Evolutionary conservation across 2,113 vertebrate genomes (phyloP).

Genomic region (Varanus salvator): DNA sequence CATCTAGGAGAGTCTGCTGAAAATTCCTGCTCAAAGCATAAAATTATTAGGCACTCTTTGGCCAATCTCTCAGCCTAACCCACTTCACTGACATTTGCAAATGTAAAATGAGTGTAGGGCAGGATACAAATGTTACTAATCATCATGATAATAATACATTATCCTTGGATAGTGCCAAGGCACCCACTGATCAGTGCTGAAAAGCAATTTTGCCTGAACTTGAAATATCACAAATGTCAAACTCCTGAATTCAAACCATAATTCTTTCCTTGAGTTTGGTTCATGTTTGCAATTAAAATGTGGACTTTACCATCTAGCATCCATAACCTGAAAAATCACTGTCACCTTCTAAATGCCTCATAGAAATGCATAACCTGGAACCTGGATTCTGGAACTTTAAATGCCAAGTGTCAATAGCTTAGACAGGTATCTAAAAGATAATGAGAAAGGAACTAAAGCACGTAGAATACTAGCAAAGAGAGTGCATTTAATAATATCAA

Average conservation of each 20-base stretch:
- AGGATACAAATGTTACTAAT: neutral
- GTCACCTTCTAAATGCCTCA: no score
- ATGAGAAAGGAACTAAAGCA: slow-evolving; percentile 41
- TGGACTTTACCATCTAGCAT: no score
- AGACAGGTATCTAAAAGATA: neutral
- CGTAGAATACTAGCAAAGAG: slow-evolving; percentile 26
- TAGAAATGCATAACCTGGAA: neutral
- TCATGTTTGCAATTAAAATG: neutral
- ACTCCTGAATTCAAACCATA: neutral
- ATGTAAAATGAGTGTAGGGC: neutral
- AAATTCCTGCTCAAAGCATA: neutral
- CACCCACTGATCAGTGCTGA: neutral
- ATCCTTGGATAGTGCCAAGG: neutral
- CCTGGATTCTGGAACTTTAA: neutral
- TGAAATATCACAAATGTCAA: neutral
- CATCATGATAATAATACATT: neutral
- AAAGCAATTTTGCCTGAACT: neutral
- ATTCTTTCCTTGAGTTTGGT: neutral
- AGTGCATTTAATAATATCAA: neutral
- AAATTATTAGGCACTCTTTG: neutral
- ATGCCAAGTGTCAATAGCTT: neutral
- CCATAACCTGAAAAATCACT: no score
- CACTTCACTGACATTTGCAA: no score
- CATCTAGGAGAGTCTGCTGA: neutral
- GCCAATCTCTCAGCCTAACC: neutral